Base-by-base conservation (phyloP, 1,140 invertebrate species). In the Magallana gigas region DNA sequence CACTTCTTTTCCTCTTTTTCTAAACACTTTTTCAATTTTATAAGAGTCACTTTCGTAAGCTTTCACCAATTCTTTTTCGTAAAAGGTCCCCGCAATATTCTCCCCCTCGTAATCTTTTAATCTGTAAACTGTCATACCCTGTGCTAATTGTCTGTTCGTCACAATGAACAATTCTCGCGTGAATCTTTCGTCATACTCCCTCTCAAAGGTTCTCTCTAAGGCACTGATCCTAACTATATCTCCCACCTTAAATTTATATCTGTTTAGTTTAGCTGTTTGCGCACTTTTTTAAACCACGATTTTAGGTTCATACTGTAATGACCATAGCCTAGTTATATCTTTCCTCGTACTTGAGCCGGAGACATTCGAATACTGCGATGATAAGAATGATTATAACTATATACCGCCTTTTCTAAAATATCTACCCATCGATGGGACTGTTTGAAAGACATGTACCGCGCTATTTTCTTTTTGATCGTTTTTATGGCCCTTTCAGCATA, bases 31-130 rank as follows among this genome's bases (percentile, higher is more conserved):
- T 36, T 36, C 36, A 36, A 36, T 36, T 0, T 36, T 36, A 36
- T 36, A 36, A 36, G 36, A 36, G 0, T 36, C 36, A 36, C 36
- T 36, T 36, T 36, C 36, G 36, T 36, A 36, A 36, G 36, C 36
- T 36, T 36, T 36, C 36, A 36, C 36, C 36, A 36, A 36, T 36
- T 36, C 36, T 3, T 36, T 36, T 36, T 36, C 56, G 56, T 89
- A 89, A 62, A 89, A 89, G 0, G 76, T 83, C 1, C 71, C 88
- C 3, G 2, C 29, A 57, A 85, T 76, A 16, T 58, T 18, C n/a
- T 89, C 88, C 16, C 88, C 83, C 5, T 48, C 68, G 18, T 87
- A 89, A 87, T 89, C 84, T 85, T 89, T 89, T 9, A 89, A n/a
- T 18, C n/a, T 23, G 29, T 89, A 89, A 12, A 84, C 62, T 14